Base-by-base conservation (phyloP, 2,888 invertebrate species). In the Hermaeophaga mercurialis region DNA sequence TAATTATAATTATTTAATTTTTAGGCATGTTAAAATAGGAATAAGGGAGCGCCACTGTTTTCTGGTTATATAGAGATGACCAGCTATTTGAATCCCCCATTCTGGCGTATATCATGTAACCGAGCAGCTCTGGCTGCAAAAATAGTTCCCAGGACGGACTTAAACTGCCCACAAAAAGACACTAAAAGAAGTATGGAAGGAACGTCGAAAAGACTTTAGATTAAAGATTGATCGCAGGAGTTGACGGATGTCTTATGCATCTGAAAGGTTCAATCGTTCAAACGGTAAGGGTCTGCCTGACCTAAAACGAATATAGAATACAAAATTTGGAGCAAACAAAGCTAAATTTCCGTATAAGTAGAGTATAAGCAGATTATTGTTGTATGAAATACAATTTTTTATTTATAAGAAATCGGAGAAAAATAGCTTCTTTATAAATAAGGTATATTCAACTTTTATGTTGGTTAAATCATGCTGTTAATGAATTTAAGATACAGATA, bases 91-190 rank as follows among this genome's bases (percentile, higher is more conserved):
- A 70, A 71, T 72, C 67, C 69, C 61, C 65, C 63, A 66, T 66
- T 69, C 65, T 62, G 64, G 65, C 67, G 70, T 72, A 70, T 66
- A 72, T 73, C 73, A 72, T 72, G 71, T 43, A 43, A 33, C 43
- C 17, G 43, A 24, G 33, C 15, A 26, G 36, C 43, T 12, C 26
- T 22, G 33, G 19, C 50, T 19, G 52, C 34, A 34, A 34, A 26
- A 61, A 66, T 63, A 63, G 62, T 61, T 60, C 69, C 62, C 69
- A 14, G 26, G 68, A 65, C 69, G 60, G 62, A 66, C 64, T 63
- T 64, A 63, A 65, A 66, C 63, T 65, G 66, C 63, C 63, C 68
- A 63, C 63, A 58, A 62, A 61, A 57, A 57, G 55, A 55, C 38
- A 54, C 18, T 54, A 54, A 58, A 48, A 48, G 43, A 48, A 48